phyloP scores from a whole-genome alignment of 1,140 invertebrate genomes.

The Cherax quadricarinatus region DNA sequence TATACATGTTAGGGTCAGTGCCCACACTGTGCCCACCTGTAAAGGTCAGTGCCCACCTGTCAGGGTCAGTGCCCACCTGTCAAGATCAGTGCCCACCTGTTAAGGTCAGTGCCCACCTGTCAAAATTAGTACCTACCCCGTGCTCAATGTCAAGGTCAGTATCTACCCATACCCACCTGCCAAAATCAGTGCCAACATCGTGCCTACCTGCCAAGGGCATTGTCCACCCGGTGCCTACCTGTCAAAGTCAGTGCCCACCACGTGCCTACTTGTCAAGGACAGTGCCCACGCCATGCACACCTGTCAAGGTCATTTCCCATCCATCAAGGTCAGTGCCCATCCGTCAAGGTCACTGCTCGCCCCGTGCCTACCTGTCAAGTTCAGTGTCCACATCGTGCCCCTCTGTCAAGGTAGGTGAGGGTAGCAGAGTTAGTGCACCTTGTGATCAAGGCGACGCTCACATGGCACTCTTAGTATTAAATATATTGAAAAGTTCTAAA shows the following conservation, averaged over 20 bases:
- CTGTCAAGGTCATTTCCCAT: too few relatives aligned
- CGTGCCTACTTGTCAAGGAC: not conserved
- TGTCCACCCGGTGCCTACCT: not conserved
- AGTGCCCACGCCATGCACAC: slow-evolving; percentile 81
- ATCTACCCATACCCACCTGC: too few relatives aligned
- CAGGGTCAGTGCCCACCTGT: slow-evolving; percentile 89
- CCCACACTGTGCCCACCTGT: too few relatives aligned
- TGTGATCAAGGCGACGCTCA: slow-evolving; percentile 61
- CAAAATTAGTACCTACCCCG: slow-evolving; percentile 78
- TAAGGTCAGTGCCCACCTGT: slow-evolving; percentile 86
- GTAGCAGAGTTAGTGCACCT: too few relatives aligned
- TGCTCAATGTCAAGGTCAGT: not conserved
- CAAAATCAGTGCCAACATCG: slow-evolving; percentile 75
- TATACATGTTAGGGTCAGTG: slow-evolving; percentile 78
- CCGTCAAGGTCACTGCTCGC: slow-evolving; percentile 75
- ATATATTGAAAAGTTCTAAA: too few relatives aligned
- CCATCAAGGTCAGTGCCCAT: too few relatives aligned
- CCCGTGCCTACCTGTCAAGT: slow-evolving; percentile 85
- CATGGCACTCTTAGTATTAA: too few relatives aligned
- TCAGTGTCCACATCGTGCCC: slow-evolving; percentile 75
- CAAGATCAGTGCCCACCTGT: slow-evolving; percentile 85
- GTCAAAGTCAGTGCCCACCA: not conserved
- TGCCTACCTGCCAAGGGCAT: slow-evolving; percentile 85
- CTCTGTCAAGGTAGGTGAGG: not conserved
- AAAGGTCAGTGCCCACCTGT: too few relatives aligned